phyloP scores from a whole-genome alignment of 1,140 invertebrate genomes.

The Cydia amplana region DNA sequence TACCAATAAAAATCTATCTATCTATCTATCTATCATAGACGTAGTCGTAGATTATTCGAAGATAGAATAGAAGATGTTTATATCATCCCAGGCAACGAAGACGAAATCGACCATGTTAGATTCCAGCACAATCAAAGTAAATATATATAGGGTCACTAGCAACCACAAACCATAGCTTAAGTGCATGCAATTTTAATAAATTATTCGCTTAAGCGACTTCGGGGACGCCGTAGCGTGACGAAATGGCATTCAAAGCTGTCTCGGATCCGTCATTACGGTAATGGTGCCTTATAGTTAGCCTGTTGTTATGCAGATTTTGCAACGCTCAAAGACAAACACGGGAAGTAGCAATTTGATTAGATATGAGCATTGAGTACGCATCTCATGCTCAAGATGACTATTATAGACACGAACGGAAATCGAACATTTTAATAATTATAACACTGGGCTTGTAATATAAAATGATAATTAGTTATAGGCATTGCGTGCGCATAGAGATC shows the following conservation, averaged over 20 bases:
- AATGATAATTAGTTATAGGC: not conserved
- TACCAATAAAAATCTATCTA: too few relatives aligned
- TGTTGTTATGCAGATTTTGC: slow-evolving; percentile 24
- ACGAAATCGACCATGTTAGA: not conserved
- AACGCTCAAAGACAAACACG: slow-evolving; percentile 13
- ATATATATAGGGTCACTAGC: not conserved
- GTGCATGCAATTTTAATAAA: slow-evolving; percentile 31
- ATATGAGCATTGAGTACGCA: not conserved
- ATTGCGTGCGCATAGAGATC: not conserved
- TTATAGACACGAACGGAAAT: not conserved
- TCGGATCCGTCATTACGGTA: slow-evolving; percentile 8
- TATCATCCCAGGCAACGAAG: not conserved
- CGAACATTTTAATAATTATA: not conserved
- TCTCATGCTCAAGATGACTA: not conserved
- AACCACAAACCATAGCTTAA: not conserved
- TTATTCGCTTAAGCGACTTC: slow-evolving; percentile 25
- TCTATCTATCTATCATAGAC: too few relatives aligned
- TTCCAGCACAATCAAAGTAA: not conserved
- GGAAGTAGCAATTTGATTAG: slow-evolving; percentile 5
- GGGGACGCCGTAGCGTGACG: slow-evolving; percentile 8
- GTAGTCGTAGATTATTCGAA: not conserved
- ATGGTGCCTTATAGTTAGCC: slow-evolving; percentile 2
- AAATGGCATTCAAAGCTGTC: slow-evolving; percentile 14
- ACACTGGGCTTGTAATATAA: not conserved
- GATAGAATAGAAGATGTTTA: not conserved